Evolutionary conservation across 2,797 vertebrate species (phyloP).

Genomic region (Anisognathus igniventris): DNA sequence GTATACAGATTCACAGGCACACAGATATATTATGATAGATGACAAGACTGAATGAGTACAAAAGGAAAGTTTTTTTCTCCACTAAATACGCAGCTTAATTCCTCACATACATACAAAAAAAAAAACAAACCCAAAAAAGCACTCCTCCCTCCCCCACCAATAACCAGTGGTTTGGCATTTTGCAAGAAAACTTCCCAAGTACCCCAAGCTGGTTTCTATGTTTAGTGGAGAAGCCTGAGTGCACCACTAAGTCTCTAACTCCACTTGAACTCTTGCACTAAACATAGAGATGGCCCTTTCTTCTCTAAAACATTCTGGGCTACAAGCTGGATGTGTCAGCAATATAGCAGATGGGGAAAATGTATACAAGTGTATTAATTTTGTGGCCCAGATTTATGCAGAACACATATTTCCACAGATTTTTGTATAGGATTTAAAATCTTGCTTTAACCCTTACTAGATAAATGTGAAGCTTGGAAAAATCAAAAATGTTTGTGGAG

Average conservation of each 20-base stretch:
- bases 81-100: background rate
- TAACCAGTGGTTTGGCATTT: background rate
- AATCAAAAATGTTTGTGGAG: background rate
- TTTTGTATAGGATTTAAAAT: background rate
- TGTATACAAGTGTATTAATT: slow-evolving; percentile 60
- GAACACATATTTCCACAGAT: slow-evolving; percentile 31
- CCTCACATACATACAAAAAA: background rate
- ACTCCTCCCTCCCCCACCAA: background rate
- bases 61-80: background rate
- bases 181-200: background rate
- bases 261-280: slow-evolving; percentile 38
- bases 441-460: slow-evolving; percentile 26
- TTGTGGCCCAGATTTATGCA: slow-evolving; percentile 58
- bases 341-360: slow-evolving; percentile 56
- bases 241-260: background rate
- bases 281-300: slow-evolving; percentile 44
- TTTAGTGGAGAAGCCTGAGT: background rate
- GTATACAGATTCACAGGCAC: background rate
- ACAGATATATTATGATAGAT: background rate
- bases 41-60: background rate
- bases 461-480: background rate
- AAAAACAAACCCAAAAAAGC: rapidly evolving
- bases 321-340: slow-evolving; percentile 53
- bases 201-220: background rate
- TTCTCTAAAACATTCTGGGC: slow-evolving; percentile 33